phyloP scores from a whole-genome alignment of 1,140 invertebrate species.

The Trypoxylus dichotomus region DNA sequence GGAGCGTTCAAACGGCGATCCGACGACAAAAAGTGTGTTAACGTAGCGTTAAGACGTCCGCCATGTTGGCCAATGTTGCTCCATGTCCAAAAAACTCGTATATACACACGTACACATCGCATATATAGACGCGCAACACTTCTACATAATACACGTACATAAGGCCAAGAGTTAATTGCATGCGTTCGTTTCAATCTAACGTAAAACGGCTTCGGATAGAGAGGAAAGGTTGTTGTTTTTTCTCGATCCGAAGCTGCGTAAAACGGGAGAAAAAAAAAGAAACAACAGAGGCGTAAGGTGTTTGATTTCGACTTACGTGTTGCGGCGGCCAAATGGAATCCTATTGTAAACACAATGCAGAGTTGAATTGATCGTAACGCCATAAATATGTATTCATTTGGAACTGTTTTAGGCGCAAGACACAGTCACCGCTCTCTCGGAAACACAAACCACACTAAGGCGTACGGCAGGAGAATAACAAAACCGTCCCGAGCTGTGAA shows the following conservation, averaged over 20 bases:
- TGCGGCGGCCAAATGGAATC: slow-evolving; percentile 37
- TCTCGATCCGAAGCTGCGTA: slow-evolving; percentile 30
- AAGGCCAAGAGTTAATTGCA: neutral
- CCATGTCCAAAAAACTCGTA: slow-evolving; percentile 23
- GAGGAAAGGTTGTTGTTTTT: neutral
- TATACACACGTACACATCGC: slow-evolving; percentile 28
- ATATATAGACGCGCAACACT: neutral
- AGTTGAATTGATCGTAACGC: slow-evolving; percentile 44
- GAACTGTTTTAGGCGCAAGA: slow-evolving; percentile 31
- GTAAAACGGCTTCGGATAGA: neutral
- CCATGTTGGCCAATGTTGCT: slow-evolving; percentile 32
- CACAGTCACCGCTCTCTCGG: slow-evolving; percentile 25
- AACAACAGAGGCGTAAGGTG: no score
- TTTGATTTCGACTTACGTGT: slow-evolving; percentile 35
- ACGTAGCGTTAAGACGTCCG: slow-evolving; percentile 24
- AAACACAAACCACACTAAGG: slow-evolving; percentile 25
- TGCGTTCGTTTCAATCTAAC: slow-evolving; percentile 24
- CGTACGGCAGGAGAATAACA: neutral
- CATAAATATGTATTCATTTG: slow-evolving; percentile 47
- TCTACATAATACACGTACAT: no score
- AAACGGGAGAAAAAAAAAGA: neutral
- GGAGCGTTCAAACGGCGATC: neutral
- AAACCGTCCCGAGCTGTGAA: slow-evolving; percentile 23
- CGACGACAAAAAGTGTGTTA: neutral
- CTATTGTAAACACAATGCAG: slow-evolving; percentile 45